Evolutionary conservation across 1,140 invertebrate genomes (phyloP), one percentile per base, ranked within the genome.

Genomic region (Sesamia nonagrioides): DNA sequence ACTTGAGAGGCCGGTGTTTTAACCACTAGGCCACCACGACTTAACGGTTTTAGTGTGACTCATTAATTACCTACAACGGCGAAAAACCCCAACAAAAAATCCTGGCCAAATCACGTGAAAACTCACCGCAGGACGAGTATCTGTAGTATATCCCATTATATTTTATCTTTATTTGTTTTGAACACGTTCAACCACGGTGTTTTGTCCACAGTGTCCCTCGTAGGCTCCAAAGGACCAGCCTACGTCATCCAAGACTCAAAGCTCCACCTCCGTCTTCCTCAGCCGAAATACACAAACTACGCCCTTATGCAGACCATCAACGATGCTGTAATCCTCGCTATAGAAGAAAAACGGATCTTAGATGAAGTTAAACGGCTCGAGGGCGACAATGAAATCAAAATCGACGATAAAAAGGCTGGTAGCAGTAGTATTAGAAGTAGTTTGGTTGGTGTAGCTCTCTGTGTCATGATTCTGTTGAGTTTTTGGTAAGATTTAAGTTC

Each of bases 241-340:
- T 95, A 95, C 81, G 84, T 88, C 0, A 74, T 89, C 0, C 82
- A 88, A 17, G 89, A 94, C 73, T 88, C 87, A 11, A 86, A 85
- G n/a, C 80, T 95, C 0, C 82, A 90, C 2, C 86, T 95, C 0
- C 82, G 91, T 0, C 78, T 95, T 0, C 95, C 95, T 3, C 82
- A 89, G 8, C 82, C 91, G 4, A 82, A 91, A 9, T 94, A 87
- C 72, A 85, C 91, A 5, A 96, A 96, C 84, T 96, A 96, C 89
- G 95, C 96, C 0, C 86, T 97, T 6, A 95, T 97, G 95, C 93
- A 96, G 33, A 96, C 96, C 0, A 96, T 97, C 0, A 96, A 97
- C 78, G 96, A 96, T 80, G 96, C 96, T 3, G 95, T 96, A 2
- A 85, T 88, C 0, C 78, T 96, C 11, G 91, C 96, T 0, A 66